Evolutionary conservation across 2,888 invertebrate genomes (phyloP).

Genomic region (Meloe dianella): DNA sequence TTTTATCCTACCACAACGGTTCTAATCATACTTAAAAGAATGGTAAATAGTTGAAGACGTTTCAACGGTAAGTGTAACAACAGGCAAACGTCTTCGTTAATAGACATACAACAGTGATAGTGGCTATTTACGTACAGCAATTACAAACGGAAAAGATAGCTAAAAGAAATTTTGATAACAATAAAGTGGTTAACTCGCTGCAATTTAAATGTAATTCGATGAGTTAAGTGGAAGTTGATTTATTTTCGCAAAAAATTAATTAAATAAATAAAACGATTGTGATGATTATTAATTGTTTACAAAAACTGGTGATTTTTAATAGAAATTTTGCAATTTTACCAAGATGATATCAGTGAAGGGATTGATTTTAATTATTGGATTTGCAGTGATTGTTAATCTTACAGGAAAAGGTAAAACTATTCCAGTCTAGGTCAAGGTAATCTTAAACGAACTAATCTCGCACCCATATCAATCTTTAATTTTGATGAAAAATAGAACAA

Average conservation of each 20-base stretch:
- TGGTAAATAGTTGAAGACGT: neutral
- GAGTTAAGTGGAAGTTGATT: too few species aligned
- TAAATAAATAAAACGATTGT: neutral
- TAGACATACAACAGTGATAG: neutral
- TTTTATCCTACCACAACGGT: neutral
- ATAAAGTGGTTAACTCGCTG: too few species aligned
- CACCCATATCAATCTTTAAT: too few species aligned
- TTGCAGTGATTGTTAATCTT: neutral
- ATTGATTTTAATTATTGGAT: neutral
- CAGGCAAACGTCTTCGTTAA: neutral
- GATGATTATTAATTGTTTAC: neutral
- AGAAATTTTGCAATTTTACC: neutral
- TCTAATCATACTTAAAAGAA: neutral
- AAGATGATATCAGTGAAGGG: neutral
- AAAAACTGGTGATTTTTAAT: neutral
- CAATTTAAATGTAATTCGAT: too few species aligned
- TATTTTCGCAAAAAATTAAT: too few species aligned
- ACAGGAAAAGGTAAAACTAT: constrained; percentile 2
- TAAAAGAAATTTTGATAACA: too few species aligned
- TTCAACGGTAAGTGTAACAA: neutral
- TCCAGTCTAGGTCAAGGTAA: constrained; percentile 1
- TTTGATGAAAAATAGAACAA: too few species aligned
- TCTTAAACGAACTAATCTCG: too few species aligned
- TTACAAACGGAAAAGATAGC: too few species aligned
- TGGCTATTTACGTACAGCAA: too few species aligned